Conservation (phyloP, 1,140 invertebrate species). For the Oedothorax gibbosus region DNA sequence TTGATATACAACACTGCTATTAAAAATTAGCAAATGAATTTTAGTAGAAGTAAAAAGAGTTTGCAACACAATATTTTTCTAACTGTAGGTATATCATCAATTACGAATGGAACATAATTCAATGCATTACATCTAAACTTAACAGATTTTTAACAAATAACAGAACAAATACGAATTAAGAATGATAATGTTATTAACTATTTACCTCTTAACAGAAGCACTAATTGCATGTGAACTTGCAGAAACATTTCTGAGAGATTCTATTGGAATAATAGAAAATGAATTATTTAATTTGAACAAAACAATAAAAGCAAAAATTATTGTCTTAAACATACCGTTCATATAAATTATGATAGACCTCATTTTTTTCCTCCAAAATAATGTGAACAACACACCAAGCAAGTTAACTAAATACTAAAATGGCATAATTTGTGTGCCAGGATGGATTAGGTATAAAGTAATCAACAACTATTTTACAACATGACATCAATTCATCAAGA, state of each 20-base stretch:
- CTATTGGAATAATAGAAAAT: conserved; percentile 5
- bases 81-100: not conserved
- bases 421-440: too few species aligned
- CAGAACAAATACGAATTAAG: not conserved
- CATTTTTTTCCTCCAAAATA: too few species aligned
- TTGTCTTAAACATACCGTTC: too few species aligned
- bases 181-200: not conserved
- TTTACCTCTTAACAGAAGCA: conserved; percentile 54
- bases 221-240: conserved; percentile 31
- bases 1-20: not conserved
- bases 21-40: not conserved
- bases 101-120: not conserved
- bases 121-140: not conserved
- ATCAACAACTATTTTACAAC: too few species aligned
- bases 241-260: conserved; percentile 30
- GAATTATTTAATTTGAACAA: too few species aligned
- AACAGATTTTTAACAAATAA: not conserved
- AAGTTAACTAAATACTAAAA: too few species aligned
- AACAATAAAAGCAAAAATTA: too few species aligned
- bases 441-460: too few species aligned
- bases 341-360: too few species aligned
- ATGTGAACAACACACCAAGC: too few species aligned
- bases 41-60: too few species aligned
- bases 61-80: not conserved
- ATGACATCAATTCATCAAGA: too few species aligned